Base-by-base conservation (phyloP, 2,113 vertebrate genomes). In the Sterna hirundo region DNA sequence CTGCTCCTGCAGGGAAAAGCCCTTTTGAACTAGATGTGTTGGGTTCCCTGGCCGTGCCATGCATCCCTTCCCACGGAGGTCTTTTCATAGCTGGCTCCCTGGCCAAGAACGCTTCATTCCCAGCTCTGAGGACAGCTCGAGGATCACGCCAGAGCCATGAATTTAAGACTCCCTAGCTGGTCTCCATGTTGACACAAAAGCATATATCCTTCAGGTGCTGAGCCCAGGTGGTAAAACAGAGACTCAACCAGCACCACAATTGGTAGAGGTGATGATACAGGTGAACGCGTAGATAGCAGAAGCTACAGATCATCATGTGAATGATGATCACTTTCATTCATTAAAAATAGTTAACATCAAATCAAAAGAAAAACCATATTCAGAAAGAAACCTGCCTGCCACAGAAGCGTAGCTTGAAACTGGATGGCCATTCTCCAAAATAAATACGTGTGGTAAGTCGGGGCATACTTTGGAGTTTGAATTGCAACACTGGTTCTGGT, bases 71-170 rank as follows among this genome's bases (percentile, higher is more conserved):
- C 30, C 19, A 3, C 0, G 1, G 38, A 52, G 17, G 15, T 64
- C 7, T 60, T 23, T 47, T n/a, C 22, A 5, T 8, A 44, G 22
- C 38, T 30, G 49, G 22, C 16, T 57, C 36, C 38, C 51, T 0
- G 2, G 11, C 34, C 1, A 0, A 46, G 38, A n/a, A 44, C 6
- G n/a, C 21, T 61, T 47, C 2, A 1, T 36, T 66, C n/a, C 21
- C 60, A 79, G 60, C 47, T 61, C 60, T 65, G 40, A 47, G 6
- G 10, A 46, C 27, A 47, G 38, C 21, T 60, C 1, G 1, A 26
- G 5, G 34, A 65, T 52, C 27, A 65, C 5, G 25, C 29, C 52
- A 27, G 34, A 83, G 29, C 38, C 1, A 0, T 14, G 21, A 70
- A 40, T 52, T 18, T n/a, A 20, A 17, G 46, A 82, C 36, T 58